A percentile compares a stretch with the other conserved stretches of the same genome.
Conservation (phyloP, 2,888 invertebrate species). For the Dynastes grantii region DNA sequence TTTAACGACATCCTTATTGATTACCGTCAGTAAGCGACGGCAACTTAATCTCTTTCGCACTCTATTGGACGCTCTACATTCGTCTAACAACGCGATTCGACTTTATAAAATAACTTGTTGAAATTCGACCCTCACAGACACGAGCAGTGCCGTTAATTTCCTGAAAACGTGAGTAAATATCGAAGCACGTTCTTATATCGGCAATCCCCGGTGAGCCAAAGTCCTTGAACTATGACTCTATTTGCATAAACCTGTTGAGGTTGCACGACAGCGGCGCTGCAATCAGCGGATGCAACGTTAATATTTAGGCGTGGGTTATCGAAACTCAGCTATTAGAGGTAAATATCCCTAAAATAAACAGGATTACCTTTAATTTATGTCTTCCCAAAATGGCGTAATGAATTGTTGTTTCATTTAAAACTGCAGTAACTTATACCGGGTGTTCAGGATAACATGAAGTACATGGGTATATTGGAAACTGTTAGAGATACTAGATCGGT, state of each 20-base stretch:
- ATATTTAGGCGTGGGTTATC: constrained; percentile 1
- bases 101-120: constrained; percentile 30
- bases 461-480: too few relatives aligned
- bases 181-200: constrained; percentile 33
- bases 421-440: too few relatives aligned
- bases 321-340: neutral
- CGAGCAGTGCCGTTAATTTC: constrained; percentile 18
- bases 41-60: neutral
- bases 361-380: too few relatives aligned
- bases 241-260: constrained; percentile 46
- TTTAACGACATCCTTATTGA: constrained; percentile 34
- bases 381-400: too few relatives aligned
- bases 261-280: neutral
- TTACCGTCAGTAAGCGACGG: neutral
- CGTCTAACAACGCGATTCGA: neutral
- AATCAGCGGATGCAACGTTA: constrained; percentile 16
- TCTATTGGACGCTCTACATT: neutral
- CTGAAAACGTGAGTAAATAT: constrained; percentile 38
- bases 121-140: constrained; percentile 20
- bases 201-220: neutral
- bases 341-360: neutral
- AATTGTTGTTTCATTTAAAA: too few relatives aligned
- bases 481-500: too few relatives aligned
- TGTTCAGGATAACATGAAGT: too few relatives aligned
- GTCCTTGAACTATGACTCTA: constrained; percentile 15